Percentiles rank a stretch among this genome's conserved stretches.
Evolutionary conservation across 2,797 vertebrate species (phyloP).

Genomic region (Ibycter americanus): DNA sequence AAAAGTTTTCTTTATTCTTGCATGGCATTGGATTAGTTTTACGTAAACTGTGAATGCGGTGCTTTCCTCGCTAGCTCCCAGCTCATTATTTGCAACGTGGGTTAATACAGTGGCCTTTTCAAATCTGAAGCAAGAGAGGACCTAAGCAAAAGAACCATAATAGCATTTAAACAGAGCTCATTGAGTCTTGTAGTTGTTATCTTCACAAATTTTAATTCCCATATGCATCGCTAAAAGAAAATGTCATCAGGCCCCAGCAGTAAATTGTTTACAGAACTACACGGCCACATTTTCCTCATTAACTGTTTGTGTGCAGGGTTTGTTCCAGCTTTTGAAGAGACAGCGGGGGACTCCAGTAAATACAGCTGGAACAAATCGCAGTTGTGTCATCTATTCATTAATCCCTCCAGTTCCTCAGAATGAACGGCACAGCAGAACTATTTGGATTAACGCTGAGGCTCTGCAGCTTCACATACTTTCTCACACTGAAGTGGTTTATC

Average conservation of each 20-base stretch:
- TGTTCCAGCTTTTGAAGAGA: background rate
- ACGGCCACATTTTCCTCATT: background rate
- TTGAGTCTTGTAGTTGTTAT: slow-evolving; percentile 45
- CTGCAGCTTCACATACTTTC: background rate
- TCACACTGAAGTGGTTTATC: background rate
- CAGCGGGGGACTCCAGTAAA: background rate
- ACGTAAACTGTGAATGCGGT: background rate
- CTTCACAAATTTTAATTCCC: slow-evolving; percentile 50
- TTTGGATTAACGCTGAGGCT: background rate
- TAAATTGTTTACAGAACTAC: background rate
- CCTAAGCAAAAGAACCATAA: background rate
- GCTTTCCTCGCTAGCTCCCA: background rate
- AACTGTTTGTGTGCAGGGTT: background rate
- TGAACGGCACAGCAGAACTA: background rate
- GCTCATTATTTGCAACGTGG: background rate
- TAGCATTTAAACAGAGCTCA: slow-evolving; percentile 22
- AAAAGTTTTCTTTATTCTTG: background rate
- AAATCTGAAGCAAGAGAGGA: background rate
- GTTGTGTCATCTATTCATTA: background rate
- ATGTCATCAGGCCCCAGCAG: background rate
- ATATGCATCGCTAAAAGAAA: slow-evolving; percentile 1
- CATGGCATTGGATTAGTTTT: background rate
- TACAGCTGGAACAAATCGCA: background rate
- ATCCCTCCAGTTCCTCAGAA: background rate
- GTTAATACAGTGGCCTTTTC: background rate